Evolutionary conservation across 2,797 vertebrate species (phyloP), one percentile per base, ranked within the genome.

Genomic region (Alca torda): DNA sequence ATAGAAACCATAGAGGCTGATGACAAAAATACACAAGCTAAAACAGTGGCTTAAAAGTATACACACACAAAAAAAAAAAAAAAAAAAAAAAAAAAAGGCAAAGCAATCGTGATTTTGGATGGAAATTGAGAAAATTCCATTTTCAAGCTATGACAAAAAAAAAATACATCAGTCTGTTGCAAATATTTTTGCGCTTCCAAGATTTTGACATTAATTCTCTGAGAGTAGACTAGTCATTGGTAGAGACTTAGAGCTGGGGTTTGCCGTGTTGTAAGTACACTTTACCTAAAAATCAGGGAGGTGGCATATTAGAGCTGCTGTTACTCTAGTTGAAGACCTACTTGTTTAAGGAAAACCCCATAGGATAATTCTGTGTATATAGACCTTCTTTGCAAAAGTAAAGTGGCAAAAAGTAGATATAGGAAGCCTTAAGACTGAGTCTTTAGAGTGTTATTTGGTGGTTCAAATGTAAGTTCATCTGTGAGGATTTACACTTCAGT

Each of bases 401-500:
- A 12, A 79, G 7, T 7, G 2, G 31, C 24, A 57, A 70, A 68
- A 76, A 70, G 11, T 28, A 65, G 21, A 37, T n/a, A 64, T 3
- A 68, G 35, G 13, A 30, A 83, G 28, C 30, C 48, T 68, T 45
- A 76, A 59, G 61, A 26, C 20, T 31, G 11, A 53, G 18, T 37
- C 25, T 72, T 79, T 21, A 39, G 46, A 54, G 17, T 19, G 11
- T 51, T 91, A 46, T 25, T 84, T 80, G 31, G 31, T 51, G 20
- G 17, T 53, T 95, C 30, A 91, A 64, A 73, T 61, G 31, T 14
- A 69, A 65, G 41, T 91, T 82, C 12, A 24, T 35, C n/a, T 57
- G 0, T 53, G n/a, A 33, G 65, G n/a, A 26, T 48, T 67, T 65
- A 21, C 5, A 2, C 1, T 2, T 57, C 37, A 45, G 11, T 74